These are phyloP conservation scores for Reticulitermes lucifugus DNA, from an alignment of 2,888 invertebrate species.

Conservation along the genomic window DNA sequence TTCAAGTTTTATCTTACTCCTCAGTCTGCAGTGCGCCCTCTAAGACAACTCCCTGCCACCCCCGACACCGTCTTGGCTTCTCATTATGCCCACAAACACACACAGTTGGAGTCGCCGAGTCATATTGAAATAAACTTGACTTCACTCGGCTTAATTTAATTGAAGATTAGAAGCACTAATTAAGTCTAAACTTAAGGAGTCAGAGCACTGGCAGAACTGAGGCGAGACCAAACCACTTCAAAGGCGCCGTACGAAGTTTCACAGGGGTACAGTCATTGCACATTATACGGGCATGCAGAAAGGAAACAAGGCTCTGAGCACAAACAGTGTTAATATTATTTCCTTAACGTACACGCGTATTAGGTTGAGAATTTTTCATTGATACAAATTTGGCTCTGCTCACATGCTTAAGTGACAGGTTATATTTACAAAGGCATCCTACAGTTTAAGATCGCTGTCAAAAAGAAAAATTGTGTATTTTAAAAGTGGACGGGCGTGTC, in stretches of 20 bases:
- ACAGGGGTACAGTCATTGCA: background rate
- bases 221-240: constrained; percentile 29
- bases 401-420: too few relatives aligned
- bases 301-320: too few relatives aligned
- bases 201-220: background rate
- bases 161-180: constrained; percentile 27
- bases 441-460: too few relatives aligned
- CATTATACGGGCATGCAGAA: background rate
- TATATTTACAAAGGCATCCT: too few relatives aligned
- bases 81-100: constrained; percentile 30
- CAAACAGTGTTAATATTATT: too few relatives aligned
- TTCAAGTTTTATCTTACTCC: background rate
- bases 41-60: background rate
- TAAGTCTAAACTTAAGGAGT: constrained; percentile 26
- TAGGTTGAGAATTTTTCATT: too few relatives aligned
- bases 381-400: too few relatives aligned
- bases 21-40: background rate
- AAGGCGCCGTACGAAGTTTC: constrained; percentile 21
- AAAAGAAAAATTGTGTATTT: too few relatives aligned
- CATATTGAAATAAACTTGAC: constrained; percentile 29
- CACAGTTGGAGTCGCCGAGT: constrained; percentile 3
- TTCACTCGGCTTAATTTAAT: constrained; percentile 30
- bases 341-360: too few relatives aligned
- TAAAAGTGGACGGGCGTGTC: too few relatives aligned
- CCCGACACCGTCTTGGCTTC: background rate